phyloP scores from a whole-genome alignment of 2,113 vertebrate genomes.

The Eulemur rufifrons region DNA sequence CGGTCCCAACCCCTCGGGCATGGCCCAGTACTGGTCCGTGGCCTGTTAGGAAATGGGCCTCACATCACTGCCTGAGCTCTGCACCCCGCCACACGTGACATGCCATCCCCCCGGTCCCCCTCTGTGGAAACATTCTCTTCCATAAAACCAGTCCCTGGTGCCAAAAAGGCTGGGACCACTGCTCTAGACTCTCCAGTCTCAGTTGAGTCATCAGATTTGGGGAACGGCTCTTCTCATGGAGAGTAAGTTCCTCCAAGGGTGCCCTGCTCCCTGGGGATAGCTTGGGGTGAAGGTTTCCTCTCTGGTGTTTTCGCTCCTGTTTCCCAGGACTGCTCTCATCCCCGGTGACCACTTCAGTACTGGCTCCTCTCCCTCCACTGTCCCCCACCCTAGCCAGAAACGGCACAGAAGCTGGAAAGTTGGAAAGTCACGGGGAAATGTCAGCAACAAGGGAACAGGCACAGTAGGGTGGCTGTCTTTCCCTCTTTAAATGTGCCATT shows the following conservation, averaged over 20 bases:
- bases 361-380: neutral
- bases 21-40: too few species aligned
- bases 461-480: neutral
- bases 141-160: too few species aligned
- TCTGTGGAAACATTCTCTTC: too few species aligned
- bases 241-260: neutral
- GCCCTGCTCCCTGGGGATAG: neutral
- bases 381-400: neutral
- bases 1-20: too few species aligned
- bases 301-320: neutral
- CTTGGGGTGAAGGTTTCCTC: neutral
- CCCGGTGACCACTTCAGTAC: neutral
- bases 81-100: too few species aligned
- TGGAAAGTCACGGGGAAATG: neutral
- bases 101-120: too few species aligned
- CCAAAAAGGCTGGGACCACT: too few species aligned
- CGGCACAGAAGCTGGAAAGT: neutral
- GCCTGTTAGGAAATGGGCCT: too few species aligned
- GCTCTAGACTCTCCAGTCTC: neutral
- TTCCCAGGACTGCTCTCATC: neutral
- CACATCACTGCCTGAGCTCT: too few species aligned
- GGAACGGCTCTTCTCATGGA: neutral
- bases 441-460: neutral
- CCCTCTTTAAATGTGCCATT: neutral
- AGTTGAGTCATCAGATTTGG: neutral